A percentile compares a stretch with the other conserved stretches of the same genome.
phyloP scores from a whole-genome alignment of 2,888 invertebrate species.

The Clunio marinus region DNA sequence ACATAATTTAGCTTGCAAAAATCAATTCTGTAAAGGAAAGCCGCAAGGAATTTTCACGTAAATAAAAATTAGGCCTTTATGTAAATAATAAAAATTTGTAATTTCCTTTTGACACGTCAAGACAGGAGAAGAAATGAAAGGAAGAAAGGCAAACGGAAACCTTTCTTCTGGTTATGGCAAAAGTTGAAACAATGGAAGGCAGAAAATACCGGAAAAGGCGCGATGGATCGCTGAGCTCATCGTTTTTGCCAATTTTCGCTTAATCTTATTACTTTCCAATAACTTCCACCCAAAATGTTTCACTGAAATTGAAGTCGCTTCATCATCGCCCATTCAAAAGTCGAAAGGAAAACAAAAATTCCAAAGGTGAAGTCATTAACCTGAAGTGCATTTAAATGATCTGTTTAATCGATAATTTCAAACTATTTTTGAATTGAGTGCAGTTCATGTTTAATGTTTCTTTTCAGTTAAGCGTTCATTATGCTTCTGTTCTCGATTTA shows the following conservation, averaged over 20 bases:
- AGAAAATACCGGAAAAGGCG: not conserved
- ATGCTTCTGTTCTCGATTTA: not conserved
- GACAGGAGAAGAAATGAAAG: not conserved
- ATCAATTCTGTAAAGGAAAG: not conserved
- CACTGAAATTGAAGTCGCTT: too few relatives aligned
- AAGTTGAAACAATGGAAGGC: not conserved
- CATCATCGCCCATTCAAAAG: too few relatives aligned
- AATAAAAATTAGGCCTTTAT: not conserved
- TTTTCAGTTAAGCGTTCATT: not conserved
- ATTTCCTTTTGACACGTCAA: constrained; percentile 18
- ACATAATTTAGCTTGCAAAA: too few relatives aligned
- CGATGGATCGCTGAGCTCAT: not conserved
- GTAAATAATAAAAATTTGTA: constrained; percentile 20
- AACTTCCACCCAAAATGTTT: too few relatives aligned
- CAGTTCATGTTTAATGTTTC: constrained; percentile 1
- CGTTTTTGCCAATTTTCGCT: not conserved
- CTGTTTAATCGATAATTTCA: constrained; percentile 16
- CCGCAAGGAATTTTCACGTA: constrained; percentile 7
- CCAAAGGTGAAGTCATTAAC: not conserved
- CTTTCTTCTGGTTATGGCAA: not conserved
- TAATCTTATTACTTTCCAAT: too few relatives aligned
- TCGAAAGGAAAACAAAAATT: not conserved
- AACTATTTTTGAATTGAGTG: constrained; percentile 12
- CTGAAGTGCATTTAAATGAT: not conserved
- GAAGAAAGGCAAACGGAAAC: not conserved